Base-by-base conservation (phyloP, 2,113 vertebrate genomes). In the Gopherus flavomarginatus region DNA sequence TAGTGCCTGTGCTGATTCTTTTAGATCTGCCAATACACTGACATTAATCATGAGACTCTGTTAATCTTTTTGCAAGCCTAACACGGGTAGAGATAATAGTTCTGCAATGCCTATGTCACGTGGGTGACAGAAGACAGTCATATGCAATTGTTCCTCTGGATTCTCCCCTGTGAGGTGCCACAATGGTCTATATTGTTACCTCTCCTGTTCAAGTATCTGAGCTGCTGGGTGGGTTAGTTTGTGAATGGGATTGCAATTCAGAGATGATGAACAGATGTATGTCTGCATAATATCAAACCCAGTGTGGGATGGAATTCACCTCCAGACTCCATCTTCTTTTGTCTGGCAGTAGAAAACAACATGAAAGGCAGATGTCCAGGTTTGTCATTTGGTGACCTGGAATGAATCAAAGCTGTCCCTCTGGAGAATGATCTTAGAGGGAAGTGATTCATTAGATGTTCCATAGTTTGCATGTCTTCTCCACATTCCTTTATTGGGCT, bases 151-250 rank as follows among this genome's bases (percentile, higher is more conserved):
- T 54, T 90, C 85, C 77, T 38, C 38, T 56, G 47, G 31, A 27
- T 35, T 3, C 1, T 92, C 92, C 54, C 78, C 6, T 69, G 90
- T 72, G 78, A 27, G 8, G 50, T 57, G 26, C 52, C 16, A 50
- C 0, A 0, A 49, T 86, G 1, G 21, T 86, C 5, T 53, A 1
- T 35, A 14, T 75, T 26, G 29, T 49, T 24, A 93, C 12, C 1
- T 9, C 1, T 85, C 4, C 54, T 92, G 9, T 84, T 88, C 42
- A 86, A 86, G 22, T 29, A 4, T 16, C 17, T 49, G 38, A 29
- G 0, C 53, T 83, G 87, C 50, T 21, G 49, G 38, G 62, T 10
- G 65, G 1, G 1, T 38, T 89, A 44, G 8, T 78, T 75, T 81
- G 17, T 35, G 90, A 93, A 72, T 1, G 2, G 44, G 19, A 9